Percentiles rank a stretch among this genome's conserved stretches.
Evolutionary conservation across 1,140 invertebrate genomes (phyloP).

Genomic region (Pseudomyrmex flavicornis): DNA sequence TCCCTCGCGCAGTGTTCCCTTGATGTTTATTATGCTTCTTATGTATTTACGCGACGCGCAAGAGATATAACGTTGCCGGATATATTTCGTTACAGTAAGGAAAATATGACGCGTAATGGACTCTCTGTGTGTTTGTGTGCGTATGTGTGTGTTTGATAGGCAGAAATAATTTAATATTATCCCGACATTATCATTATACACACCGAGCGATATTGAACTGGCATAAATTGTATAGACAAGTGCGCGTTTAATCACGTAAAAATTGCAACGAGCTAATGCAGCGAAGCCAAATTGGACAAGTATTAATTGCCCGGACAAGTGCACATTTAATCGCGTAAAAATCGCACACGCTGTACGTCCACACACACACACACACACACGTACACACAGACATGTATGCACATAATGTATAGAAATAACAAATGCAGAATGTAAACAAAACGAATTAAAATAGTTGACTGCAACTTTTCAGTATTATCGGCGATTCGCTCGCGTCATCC

Average conservation of each 20-base stretch:
- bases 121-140: neutral
- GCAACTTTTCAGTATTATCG: neutral
- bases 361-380: too few relatives aligned
- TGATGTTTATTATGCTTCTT: constrained; percentile 6
- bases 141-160: neutral
- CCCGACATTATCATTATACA: constrained; percentile 8
- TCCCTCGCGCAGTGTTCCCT: neutral
- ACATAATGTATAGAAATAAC: too few relatives aligned
- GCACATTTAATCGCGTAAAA: constrained; percentile 3
- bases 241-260: constrained; percentile 41
- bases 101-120: neutral
- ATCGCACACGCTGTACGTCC: neutral
- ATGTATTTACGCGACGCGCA: constrained; percentile 4
- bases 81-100: neutral
- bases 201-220: neutral
- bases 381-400: too few relatives aligned
- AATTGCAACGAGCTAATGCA: constrained; percentile 15
- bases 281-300: constrained; percentile 32
- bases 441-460: neutral
- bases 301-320: constrained; percentile 44
- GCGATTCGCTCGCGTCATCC: neutral
- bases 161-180: constrained; percentile 33
- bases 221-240: constrained; percentile 12
- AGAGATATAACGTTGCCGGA: neutral
- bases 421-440: neutral